These are phyloP conservation scores for Ochotona princeps DNA, from an alignment of 2,113 vertebrate genomes.

Conservation along the genomic window DNA sequence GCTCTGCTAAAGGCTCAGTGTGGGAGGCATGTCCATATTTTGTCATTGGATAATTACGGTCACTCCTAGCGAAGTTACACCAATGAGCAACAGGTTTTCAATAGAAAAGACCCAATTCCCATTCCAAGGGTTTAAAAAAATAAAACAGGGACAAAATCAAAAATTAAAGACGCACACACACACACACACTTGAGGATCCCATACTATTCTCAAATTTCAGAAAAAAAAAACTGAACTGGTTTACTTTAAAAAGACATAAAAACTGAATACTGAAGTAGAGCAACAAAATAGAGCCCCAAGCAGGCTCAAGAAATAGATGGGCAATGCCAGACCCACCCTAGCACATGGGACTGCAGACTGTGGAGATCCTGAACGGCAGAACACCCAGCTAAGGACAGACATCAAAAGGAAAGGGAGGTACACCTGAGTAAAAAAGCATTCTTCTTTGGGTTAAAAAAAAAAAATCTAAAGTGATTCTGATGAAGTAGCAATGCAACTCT, in stretches of 20 bases:
- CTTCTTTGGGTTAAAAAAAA: background rate
- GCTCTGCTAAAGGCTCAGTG: conserved; percentile 19
- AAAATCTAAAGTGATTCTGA: background rate
- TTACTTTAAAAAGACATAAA: background rate
- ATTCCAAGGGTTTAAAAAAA: background rate
- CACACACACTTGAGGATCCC: background rate
- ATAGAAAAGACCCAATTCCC: background rate
- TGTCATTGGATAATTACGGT: conserved; percentile 20
- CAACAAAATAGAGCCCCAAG: background rate
- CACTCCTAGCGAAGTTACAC: background rate
- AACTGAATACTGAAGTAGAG: background rate
- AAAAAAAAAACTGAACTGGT: background rate
- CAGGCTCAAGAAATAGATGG: background rate
- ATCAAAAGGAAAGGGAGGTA: background rate
- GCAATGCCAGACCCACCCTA: too few relatives aligned
- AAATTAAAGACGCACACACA: background rate
- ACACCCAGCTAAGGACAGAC: conserved; percentile 29
- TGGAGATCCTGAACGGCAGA: fast-evolving
- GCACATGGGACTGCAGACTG: background rate
- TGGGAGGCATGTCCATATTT: conserved; percentile 55
- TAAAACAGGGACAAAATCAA: background rate
- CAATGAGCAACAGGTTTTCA: conserved; percentile 72
- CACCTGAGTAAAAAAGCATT: background rate
- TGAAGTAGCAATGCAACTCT: conserved; percentile 66
- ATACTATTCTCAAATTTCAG: background rate